Evolutionary conservation across 2,113 vertebrate genomes (phyloP).

Genomic region (Penelope pileata): DNA sequence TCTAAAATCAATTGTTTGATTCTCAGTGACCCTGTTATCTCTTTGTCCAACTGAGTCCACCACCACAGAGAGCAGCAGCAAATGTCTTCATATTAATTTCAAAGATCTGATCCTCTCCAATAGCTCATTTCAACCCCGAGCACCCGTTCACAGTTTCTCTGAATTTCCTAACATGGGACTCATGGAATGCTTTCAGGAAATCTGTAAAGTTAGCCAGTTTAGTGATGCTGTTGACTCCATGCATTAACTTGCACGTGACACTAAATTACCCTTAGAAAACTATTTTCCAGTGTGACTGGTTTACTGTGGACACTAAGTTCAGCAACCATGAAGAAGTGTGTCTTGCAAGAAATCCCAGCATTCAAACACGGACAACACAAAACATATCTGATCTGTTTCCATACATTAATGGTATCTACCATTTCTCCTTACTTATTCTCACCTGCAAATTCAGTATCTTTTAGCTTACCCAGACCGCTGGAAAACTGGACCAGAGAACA

Average conservation of each 20-base stretch:
- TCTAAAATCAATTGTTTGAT: neutral
- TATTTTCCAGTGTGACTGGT: neutral
- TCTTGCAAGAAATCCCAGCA: neutral
- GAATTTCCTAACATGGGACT: neutral
- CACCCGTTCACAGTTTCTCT: neutral
- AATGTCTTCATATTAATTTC: neutral
- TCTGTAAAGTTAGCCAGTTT: neutral
- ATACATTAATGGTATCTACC: neutral
- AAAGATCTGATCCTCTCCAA: neutral
- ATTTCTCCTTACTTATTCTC: neutral
- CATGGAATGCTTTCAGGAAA: neutral
- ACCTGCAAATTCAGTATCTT: neutral
- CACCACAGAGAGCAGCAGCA: neutral
- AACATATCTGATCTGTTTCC: accelerated
- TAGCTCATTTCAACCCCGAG: neutral
- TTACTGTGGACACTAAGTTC: neutral
- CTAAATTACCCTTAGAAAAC: neutral
- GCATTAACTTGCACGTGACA: neutral
- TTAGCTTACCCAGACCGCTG: neutral
- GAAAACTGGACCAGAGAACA: neutral
- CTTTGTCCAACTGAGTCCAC: neutral
- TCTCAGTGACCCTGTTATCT: neutral
- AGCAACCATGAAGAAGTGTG: neutral
- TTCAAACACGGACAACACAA: neutral
- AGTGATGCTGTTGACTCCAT: conserved; percentile 4